Evolutionary conservation across 2,797 vertebrate genomes (phyloP).

Genomic region (Bovichtus diacanthus): DNA sequence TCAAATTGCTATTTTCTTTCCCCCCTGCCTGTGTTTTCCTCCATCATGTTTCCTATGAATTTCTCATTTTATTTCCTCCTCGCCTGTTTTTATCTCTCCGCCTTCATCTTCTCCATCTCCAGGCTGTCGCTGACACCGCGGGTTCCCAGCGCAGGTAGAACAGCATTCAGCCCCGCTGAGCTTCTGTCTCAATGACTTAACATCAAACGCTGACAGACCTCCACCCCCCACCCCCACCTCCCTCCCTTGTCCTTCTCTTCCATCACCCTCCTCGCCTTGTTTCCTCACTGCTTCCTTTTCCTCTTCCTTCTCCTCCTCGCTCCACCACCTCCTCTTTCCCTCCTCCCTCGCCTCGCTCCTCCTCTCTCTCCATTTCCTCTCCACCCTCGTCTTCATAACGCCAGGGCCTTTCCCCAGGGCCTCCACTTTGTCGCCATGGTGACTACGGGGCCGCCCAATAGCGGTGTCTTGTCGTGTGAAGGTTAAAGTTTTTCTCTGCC

Average conservation of each 20-base stretch:
- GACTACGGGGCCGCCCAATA: conserved; percentile 72
- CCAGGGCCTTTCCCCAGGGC: conserved; percentile 77
- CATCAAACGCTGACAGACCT: conserved; percentile 77
- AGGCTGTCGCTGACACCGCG: conserved; percentile 55
- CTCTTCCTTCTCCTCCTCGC: conserved; percentile 36
- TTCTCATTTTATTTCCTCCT: conserved; percentile 66
- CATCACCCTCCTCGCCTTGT: conserved; percentile 26
- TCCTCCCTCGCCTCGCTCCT: conserved; percentile 24
- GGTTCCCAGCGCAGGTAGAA: conserved; percentile 77
- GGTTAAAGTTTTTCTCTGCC: conserved; percentile 82
- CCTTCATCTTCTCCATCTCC: conserved; percentile 73
- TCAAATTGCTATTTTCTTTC: conserved; percentile 37
- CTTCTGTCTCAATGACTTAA: conserved; percentile 82
- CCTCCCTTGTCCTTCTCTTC: conserved; percentile 37
- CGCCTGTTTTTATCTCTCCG: conserved; percentile 60
- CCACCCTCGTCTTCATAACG: conserved; percentile 69
- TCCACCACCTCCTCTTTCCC: conserved; percentile 7
- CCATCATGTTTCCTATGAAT: conserved; percentile 63
- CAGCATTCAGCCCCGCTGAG: conserved; percentile 70
- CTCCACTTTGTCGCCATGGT: conserved; percentile 83
- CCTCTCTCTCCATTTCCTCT: conserved; percentile 44
- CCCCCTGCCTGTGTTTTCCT: conserved; percentile 33
- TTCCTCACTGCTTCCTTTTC: conserved; percentile 48
- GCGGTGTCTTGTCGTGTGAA: conserved; percentile 73
- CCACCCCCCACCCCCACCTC: conserved; percentile 9